Evolutionary conservation across 2,888 invertebrate species (phyloP), one percentile per base, ranked within the genome.

Genomic region (Syritta pipiens): DNA sequence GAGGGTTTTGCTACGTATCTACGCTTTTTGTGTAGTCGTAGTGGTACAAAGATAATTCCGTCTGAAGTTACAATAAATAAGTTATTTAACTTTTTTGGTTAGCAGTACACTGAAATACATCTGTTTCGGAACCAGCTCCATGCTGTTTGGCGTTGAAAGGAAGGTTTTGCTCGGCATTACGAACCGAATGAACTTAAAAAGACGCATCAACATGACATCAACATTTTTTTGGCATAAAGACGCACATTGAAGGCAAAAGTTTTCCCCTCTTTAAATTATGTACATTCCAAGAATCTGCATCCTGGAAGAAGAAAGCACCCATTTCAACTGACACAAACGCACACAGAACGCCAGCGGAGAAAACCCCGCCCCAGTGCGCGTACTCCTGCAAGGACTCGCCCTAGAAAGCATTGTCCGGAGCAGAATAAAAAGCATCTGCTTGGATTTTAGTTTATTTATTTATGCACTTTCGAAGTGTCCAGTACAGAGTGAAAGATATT

Each of bases 401-500:
- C 67, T 32, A 60, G 57, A 62, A 65, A 53, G 14, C 10, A 42
- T 7, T 7, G 17, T 17, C 17, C 37, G 9, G 17, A 9, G 20
- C n/a, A 28, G 32, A 20, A 57, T 20, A 22, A 19, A 9, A 40
- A 48, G 46, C 53, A 19, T 46, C 30, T 57, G 37, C 62, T 67
- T 60, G 67, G 37, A 51, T 62, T 68, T 67, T 10, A 68, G 79
- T 72, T 79, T 72, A 79, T 72, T 79, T 79, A 72, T 79, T 79
- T 72, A 79, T 72, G 79, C 72, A 72, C 79, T 79, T 79, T 67
- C 55, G 60, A 68, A 68, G 62, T 79, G 72, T 79, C 72, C 79
- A 74, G 67, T 44, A 53, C 67, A 68, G 67, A 79, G 46, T 42
- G 24, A 37, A 46, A 42, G 67, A 62, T 79, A 72, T 72, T 74